Conservation (phyloP, 2,888 invertebrate species). For the Rhynchonema sp. region DNA sequence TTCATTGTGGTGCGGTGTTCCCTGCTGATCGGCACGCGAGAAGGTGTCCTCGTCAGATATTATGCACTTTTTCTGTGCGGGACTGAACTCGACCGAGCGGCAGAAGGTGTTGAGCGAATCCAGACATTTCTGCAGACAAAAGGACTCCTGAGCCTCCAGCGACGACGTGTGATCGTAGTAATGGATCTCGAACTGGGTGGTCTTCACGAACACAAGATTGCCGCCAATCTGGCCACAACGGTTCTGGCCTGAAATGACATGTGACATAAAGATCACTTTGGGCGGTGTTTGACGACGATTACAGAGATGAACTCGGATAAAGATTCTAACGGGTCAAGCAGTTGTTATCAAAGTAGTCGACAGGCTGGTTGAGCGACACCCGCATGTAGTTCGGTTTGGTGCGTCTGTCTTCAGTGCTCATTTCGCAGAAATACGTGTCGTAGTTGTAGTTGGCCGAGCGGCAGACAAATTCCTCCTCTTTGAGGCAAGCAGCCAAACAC, state of each 20-base stretch:
- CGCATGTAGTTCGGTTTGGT: conserved; percentile 35
- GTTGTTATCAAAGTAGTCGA: conserved; percentile 40
- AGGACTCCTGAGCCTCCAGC: conserved; percentile 26
- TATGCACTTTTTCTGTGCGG: conserved; percentile 26
- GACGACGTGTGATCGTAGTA: conserved; percentile 27
- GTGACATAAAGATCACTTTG: too few species aligned
- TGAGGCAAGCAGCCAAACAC: conserved; percentile 36
- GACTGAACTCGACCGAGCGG: conserved; percentile 26
- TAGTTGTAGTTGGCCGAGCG: conserved; percentile 37
- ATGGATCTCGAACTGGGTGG: conserved; percentile 26
- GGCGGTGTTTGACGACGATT: background rate
- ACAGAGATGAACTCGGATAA: background rate
- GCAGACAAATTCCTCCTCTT: conserved; percentile 34
- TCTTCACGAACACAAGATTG: conserved; percentile 27
- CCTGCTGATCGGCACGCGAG: conserved; percentile 27
- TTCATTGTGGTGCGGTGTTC: conserved; percentile 15
- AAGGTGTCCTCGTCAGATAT: conserved; percentile 28
- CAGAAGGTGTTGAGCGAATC: conserved; percentile 28
- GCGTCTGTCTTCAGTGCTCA: conserved; percentile 36
- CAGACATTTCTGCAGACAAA: conserved; percentile 26
- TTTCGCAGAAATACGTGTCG: conserved; percentile 31
- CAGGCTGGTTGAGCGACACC: conserved; percentile 26
- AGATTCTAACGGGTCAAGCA: conserved; percentile 33
- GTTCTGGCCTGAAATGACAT: conserved; percentile 19
- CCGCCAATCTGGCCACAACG: conserved; percentile 27